These are phyloP conservation scores for Eupithecia centaureata DNA, from an alignment of 2,888 invertebrate species.

Conservation along the genomic window DNA sequence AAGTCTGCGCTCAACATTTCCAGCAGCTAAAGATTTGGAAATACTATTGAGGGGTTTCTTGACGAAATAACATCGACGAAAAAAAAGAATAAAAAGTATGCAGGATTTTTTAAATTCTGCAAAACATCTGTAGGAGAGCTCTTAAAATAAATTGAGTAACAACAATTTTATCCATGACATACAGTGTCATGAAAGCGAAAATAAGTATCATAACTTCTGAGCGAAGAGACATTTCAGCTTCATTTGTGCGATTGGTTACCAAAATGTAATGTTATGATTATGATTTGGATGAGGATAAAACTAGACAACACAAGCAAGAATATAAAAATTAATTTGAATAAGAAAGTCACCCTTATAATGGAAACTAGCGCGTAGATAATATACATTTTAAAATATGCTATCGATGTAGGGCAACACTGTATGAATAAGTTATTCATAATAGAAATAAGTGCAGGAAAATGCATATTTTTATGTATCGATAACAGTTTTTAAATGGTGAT, in stretches of 20 bases:
- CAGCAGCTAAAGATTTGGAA: neutral
- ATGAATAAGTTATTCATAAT: conserved; percentile 60
- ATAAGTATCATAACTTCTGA: too few relatives aligned
- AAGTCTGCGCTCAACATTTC: neutral
- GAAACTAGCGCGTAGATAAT: conserved; percentile 38
- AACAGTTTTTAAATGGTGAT: conserved; percentile 15
- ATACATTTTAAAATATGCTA: conserved; percentile 54
- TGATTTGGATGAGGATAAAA: neutral
- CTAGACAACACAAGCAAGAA: neutral
- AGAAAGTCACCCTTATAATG: conserved; percentile 12
- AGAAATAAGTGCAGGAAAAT: conserved; percentile 34
- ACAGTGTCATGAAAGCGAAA: too few relatives aligned
- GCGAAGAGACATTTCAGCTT: neutral
- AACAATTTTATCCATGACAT: too few relatives aligned
- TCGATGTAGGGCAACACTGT: conserved; percentile 59
- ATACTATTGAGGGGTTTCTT: neutral
- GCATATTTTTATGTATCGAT: conserved; percentile 28
- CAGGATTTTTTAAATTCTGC: too few relatives aligned
- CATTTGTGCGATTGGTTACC: neutral
- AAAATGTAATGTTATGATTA: neutral
- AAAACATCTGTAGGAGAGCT: too few relatives aligned
- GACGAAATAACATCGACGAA: neutral
- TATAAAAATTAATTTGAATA: conserved; percentile 2
- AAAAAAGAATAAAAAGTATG: too few relatives aligned
- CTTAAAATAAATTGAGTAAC: too few relatives aligned